Evolutionary conservation across 2,888 invertebrate genomes (phyloP).

Genomic region (Tachystola acroxantha): DNA sequence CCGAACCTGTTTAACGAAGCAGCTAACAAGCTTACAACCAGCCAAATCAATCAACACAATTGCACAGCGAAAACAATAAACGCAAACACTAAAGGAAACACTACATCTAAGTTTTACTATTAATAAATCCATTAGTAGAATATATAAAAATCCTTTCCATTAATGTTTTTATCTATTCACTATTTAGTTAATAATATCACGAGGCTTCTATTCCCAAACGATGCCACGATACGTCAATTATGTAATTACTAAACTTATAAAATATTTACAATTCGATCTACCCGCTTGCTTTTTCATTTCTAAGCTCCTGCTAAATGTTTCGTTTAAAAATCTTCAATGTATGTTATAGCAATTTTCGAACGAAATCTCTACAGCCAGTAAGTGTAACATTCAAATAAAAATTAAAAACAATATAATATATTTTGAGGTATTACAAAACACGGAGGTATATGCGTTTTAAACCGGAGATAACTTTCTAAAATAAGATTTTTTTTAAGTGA

Average conservation of each 20-base stretch:
- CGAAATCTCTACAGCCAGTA: slow-evolving; percentile 35
- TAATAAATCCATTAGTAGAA: slow-evolving; percentile 75
- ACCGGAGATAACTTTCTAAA: slow-evolving; percentile 23
- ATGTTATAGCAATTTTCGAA: slow-evolving; percentile 26
- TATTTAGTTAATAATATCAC: slow-evolving; percentile 77
- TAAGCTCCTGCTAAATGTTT: slow-evolving; percentile 62
- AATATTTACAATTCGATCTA: slow-evolving; percentile 74
- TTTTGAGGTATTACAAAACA: slow-evolving; percentile 65
- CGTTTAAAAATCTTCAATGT: slow-evolving; percentile 36
- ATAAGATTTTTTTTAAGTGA: slow-evolving; percentile 13
- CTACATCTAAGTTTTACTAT: slow-evolving; percentile 73
- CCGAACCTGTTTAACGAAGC: slow-evolving; percentile 44
- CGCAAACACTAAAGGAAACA: slow-evolving; percentile 60
- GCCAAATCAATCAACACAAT: slow-evolving; percentile 59
- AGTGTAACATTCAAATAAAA: slow-evolving; percentile 66
- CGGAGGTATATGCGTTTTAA: slow-evolving; percentile 11
- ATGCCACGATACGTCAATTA: slow-evolving; percentile 63
- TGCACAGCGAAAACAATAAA: slow-evolving; percentile 76
- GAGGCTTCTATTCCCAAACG: slow-evolving; percentile 65
- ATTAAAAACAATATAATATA: slow-evolving; percentile 68
- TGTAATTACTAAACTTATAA: slow-evolving; percentile 58
- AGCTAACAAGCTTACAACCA: slow-evolving; percentile 52
- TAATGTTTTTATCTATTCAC: slow-evolving; percentile 76
- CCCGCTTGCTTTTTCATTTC: slow-evolving; percentile 60
- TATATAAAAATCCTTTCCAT: slow-evolving; percentile 77